Conservation (phyloP, 1,140 invertebrate genomes). For the Lasioglossum baleicum region DNA sequence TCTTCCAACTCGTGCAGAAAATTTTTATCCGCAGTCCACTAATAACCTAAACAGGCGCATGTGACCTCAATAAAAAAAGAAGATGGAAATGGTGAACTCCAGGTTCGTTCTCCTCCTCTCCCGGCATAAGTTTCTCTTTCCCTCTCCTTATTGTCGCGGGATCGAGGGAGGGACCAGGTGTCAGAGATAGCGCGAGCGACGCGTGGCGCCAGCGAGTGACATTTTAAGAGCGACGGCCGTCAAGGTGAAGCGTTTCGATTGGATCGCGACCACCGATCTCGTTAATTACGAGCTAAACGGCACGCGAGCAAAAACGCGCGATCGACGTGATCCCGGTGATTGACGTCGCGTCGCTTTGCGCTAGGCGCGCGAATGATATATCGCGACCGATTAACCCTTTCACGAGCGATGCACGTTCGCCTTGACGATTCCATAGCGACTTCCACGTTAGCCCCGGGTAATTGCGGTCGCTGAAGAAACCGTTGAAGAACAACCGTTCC, state of each 20-base stretch:
- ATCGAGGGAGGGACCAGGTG: too few species aligned
- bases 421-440: constrained; percentile 30
- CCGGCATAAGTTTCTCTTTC: too few species aligned
- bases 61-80: too few species aligned
- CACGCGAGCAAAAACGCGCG: background rate
- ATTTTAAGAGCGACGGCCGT: background rate
- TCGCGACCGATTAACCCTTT: constrained; percentile 43
- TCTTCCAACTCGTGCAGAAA: too few species aligned
- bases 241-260: background rate
- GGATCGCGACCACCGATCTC: background rate
- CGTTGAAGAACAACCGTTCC: background rate
- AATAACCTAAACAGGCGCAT: too few species aligned
- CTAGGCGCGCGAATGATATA: constrained; percentile 35
- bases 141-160: too few species aligned
- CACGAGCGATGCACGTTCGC: constrained; percentile 32
- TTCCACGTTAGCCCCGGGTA: background rate
- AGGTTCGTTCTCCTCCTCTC: too few species aligned
- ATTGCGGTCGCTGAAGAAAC: constrained; percentile 15
- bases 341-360: background rate
- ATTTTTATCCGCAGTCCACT: too few species aligned
- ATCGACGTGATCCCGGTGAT: constrained; percentile 20
- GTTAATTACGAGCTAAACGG: constrained; percentile 10
- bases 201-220: background rate
- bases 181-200: too few species aligned
- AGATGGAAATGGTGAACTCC: too few species aligned